Evolutionary conservation across 1,140 invertebrate species (phyloP), one percentile per base, ranked within the genome.

Genomic region (Metopolophium dirhodum): DNA sequence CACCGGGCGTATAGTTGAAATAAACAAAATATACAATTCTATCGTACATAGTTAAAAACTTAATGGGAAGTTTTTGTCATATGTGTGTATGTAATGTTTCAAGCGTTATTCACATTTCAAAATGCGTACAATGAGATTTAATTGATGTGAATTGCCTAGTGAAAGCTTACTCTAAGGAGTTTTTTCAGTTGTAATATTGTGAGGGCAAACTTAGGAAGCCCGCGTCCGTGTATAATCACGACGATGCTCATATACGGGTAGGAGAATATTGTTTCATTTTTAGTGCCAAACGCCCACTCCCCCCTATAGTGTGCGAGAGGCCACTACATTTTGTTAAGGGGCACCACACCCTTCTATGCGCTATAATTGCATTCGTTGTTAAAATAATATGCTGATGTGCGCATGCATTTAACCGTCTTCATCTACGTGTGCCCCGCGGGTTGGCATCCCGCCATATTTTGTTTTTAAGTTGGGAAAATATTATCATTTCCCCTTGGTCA

Each of bases 261-360:
- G 91, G 91, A 92, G 91, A 92, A 83, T 92, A 92, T 92, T 85
- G 91, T 92, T 92, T 92, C 91, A 85, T 85, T 92, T 92, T 92
- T 92, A 92, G 91, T 92, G 91, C 91, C 91, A 92, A 92, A 92
- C 91, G 91, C 91, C 91, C 91, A 92, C 91, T 92, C 77, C 91
- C 91, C 91, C 91, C 91, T 85, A 92, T 51, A 26, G 88, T 57
- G 35, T 90, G 22, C 7, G 35, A 51, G 91, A 92, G 91, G 91
- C 91, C 91, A 92, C 91, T 85, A 92, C 14, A 85, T 92, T 92
- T 92, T 92, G 30, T 92, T 18, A 85, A 92, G 91, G 91, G 91
- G 91, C 77, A 92, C 91, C 91, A 92, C 91, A 92, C 91, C 91
- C 91, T 91, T 91, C 90, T 92, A 37, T 85, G 68, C 91, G 91